Base-by-base conservation (phyloP, 2,113 vertebrate genomes). In the Drymodes brunneopygia region DNA sequence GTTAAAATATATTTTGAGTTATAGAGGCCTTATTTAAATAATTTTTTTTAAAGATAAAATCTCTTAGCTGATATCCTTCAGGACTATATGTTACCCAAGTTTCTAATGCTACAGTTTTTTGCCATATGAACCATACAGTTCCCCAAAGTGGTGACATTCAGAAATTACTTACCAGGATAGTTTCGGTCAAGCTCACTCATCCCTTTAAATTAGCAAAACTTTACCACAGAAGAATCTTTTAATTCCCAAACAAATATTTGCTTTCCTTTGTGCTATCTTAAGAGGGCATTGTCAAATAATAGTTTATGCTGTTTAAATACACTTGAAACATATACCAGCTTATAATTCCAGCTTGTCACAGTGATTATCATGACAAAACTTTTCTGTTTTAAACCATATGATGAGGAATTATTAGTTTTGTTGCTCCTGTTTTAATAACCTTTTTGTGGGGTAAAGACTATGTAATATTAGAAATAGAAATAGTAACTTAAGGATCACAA, bases 281-380 rank as follows among this genome's bases (percentile, higher is more conserved):
- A 82, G 77, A 69, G 11, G 40, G 4, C 61, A 44, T 91, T 75
- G 15, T 81, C 65, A 69, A 82, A 70, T 85, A 69, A 67, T 31
- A 72, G 58, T 75, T 78, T 35, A 24, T 75, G 42, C 31, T 89
- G 12, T 67, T 84, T 67, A 79, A 95, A 69, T 94, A 64, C 70
- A 54, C 66, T 75, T 90, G 57, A 89, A 92, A 75, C 48, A 47
- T 62, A 92, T 51, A 96, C 96, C 95, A 96, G 94, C 89, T 94
- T 92, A 93, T 95, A 91, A 81, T 82, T 78, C 62, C 61, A 85
- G 86, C 90, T 95, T 93, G 95, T 91, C 88, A 93, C 28, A 69
- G 92, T 95, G 91, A 91, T 82, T 73, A 85, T 69, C 74, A 53
- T 86, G 80, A 88, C 22, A 70, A 42, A 92, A 88, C 50, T 72